Conservation (phyloP, 2,888 invertebrate genomes). For the Tuberolachnus salignus region DNA sequence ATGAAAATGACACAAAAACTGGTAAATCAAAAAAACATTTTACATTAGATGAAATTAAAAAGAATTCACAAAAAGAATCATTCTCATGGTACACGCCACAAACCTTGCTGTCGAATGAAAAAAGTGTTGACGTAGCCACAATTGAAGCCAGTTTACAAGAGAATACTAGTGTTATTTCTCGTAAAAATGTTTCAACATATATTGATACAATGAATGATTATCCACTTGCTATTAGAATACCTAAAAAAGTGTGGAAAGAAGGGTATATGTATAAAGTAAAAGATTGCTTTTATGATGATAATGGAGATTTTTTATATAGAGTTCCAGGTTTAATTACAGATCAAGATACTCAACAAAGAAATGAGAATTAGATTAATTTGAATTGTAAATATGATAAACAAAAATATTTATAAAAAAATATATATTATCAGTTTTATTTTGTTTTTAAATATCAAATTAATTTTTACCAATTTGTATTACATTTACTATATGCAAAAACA, state of each 20-base stretch:
- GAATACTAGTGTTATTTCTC: conserved; percentile 26
- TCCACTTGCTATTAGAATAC: conserved; percentile 65
- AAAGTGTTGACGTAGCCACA: conserved; percentile 12
- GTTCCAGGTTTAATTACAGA: conserved; percentile 71
- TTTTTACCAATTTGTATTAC: too few species aligned
- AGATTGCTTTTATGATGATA: conserved; percentile 81
- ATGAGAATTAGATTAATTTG: not conserved
- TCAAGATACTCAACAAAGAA: not conserved
- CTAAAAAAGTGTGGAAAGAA: conserved; percentile 69
- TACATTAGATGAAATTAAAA: conserved; percentile 39
- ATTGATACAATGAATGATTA: conserved; percentile 35
- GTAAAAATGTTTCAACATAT: conserved; percentile 31
- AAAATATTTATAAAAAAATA: not conserved
- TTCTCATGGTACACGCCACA: conserved; percentile 14
- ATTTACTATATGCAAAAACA: too few species aligned
- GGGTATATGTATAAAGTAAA: conserved; percentile 76
- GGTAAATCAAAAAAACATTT: conserved; percentile 13
- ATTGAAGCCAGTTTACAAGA: conserved; percentile 36
- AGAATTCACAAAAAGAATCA: not conserved
- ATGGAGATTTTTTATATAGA: conserved; percentile 80
- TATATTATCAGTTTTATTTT: too few species aligned
- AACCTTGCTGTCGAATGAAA: not conserved
- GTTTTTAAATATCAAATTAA: too few species aligned
- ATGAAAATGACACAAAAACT: conserved; percentile 36
- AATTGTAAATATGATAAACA: not conserved